phyloP scores from a whole-genome alignment of 2,113 vertebrate genomes.

The Gasterosteus nipponicus region DNA sequence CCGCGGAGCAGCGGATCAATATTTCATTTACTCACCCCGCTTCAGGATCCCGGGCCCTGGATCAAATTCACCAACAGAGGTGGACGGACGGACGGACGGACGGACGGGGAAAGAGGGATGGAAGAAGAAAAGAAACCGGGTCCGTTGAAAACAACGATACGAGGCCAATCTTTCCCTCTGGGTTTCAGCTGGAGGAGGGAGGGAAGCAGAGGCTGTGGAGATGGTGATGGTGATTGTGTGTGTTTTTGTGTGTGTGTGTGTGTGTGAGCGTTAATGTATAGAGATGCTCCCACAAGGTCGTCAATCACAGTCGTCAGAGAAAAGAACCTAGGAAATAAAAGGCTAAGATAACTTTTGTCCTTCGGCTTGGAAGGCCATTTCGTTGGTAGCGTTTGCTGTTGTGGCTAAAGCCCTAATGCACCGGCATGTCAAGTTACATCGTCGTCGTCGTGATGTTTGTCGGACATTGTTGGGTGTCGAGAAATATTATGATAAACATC shows the following conservation, averaged over 20 bases:
- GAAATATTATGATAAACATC: too few species aligned
- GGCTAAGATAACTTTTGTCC: slow-evolving; percentile 23
- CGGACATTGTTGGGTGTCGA: too few species aligned
- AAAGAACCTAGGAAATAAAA: slow-evolving; percentile 36
- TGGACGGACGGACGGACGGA: slow-evolving; percentile 64
- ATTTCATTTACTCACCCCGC: slow-evolving; percentile 99
- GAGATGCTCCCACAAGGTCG: slow-evolving; percentile 83
- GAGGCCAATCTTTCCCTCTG: slow-evolving; percentile 90
- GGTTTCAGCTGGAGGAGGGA: slow-evolving; percentile 75
- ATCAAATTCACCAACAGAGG: slow-evolving; percentile 94
- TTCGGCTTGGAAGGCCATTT: slow-evolving; percentile 25
- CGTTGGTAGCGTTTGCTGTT: too few species aligned
- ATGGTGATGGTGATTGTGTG: slow-evolving; percentile 52
- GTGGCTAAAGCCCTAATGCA: too few species aligned
- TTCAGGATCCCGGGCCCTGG: slow-evolving; percentile 89
- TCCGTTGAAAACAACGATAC: slow-evolving; percentile 88
- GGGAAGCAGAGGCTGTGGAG: slow-evolving; percentile 30
- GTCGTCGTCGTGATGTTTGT: too few species aligned
- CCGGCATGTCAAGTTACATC: too few species aligned
- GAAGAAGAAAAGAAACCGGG: slow-evolving; percentile 85
- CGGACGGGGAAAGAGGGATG: slow-evolving; percentile 7
- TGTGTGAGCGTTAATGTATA: slow-evolving; percentile 24
- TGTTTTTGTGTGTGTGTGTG: slow-evolving; percentile 17
- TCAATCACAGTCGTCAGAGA: slow-evolving; percentile 84
- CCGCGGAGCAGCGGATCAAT: slow-evolving; percentile 97